Conservation (phyloP, 2,113 vertebrate species). For the Hylia prasina region DNA sequence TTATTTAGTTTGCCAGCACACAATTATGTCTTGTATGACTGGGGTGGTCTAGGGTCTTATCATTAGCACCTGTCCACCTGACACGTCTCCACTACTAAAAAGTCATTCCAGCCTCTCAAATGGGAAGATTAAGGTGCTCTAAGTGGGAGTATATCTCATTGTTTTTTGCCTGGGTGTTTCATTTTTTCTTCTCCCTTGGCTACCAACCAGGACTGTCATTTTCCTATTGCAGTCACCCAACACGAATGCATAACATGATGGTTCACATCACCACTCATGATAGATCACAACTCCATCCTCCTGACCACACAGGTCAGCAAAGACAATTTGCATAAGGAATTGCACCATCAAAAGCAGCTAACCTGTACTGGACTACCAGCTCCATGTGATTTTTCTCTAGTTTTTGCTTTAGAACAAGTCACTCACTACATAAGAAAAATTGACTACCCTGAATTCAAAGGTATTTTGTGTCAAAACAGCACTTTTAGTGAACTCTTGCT, state of each 20-base stretch:
- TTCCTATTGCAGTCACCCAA: not conserved
- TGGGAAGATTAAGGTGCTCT: not conserved
- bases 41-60: not conserved
- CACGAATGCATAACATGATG: accelerated
- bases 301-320: not conserved
- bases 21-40: not conserved
- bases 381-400: not conserved
- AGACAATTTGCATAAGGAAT: not conserved
- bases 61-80: not conserved
- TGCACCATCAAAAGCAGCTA: not conserved
- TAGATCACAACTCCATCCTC: not conserved
- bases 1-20: not conserved
- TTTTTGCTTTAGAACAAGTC: not conserved
- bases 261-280: not conserved
- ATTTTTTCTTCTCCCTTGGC: not conserved
- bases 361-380: not conserved
- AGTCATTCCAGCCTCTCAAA: not conserved
- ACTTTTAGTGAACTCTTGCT: not conserved
- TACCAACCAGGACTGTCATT: not conserved
- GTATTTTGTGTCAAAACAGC: not conserved
- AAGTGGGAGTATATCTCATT: not conserved
- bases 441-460: not conserved
- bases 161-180: not conserved
- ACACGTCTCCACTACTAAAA: not conserved
- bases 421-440: not conserved